Base-by-base conservation (phyloP, 2,797 vertebrate species). In the Acridotheres tristis region DNA sequence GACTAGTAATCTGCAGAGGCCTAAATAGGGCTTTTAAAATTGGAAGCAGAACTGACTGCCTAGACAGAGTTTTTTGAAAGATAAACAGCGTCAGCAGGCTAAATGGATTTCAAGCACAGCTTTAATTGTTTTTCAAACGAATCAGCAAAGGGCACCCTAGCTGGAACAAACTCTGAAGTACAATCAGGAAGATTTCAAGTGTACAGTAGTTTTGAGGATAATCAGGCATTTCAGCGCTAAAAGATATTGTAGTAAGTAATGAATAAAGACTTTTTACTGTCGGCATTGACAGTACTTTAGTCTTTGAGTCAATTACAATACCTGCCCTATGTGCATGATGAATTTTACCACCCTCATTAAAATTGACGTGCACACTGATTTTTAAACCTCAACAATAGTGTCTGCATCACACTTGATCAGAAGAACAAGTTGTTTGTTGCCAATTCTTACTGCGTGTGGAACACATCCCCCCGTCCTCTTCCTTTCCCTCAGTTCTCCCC, bases 71-170 rank as follows among this genome's bases (percentile, higher is more conserved):
- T 89, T 94, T 96, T 43, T 90, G 87, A 91, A 89, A 92, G 79
- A 91, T 82, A 94, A 95, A 93, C 77, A 95, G 77, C 43, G 43
- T 82, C 53, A 88, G 94, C 80, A 90, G 72, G 57, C 88, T 94
- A 85, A 96, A 94, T 77, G 76, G 79, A 88, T 94, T 93, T 96
- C 87, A 93, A 94, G 89, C 66, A 85, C 59, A 79, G 75, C 58
- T 87, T 96, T 96, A 96, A 95, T 88, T 91, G 84, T 94, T 83
- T 94, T 81, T 67, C 85, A 90, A 91, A 93, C 25, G 29, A 91
- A 75, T 73, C 84, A 47, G 73, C 73, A 75, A 95, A 94, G 91
- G 93, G 72, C 71, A 90, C 51, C 62, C 84, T 87, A 61, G 67
- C 53, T 87, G 65, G 73, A 94, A 72, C 51, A 80, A 93, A 65